phyloP scores from a whole-genome alignment of 1,140 invertebrate genomes.

The Argopecten irradians region DNA sequence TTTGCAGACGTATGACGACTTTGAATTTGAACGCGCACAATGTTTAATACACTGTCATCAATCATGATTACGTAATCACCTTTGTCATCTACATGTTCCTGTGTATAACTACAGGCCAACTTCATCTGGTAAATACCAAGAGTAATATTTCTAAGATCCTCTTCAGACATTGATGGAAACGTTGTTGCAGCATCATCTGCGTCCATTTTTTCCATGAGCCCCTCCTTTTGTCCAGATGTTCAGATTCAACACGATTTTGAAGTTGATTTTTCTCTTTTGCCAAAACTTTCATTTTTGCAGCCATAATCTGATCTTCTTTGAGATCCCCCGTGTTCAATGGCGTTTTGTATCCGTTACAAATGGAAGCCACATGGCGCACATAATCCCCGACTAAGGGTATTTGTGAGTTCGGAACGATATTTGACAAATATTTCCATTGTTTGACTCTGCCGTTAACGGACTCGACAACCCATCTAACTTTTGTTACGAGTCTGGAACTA shows the following conservation, averaged over 20 bases:
- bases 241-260: background rate
- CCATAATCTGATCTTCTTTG: constrained; percentile 3
- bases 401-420: constrained; percentile 44
- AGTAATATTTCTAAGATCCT: background rate
- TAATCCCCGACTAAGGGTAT: constrained; percentile 38
- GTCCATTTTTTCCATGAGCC: constrained; percentile 33
- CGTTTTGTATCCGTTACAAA: constrained; percentile 40
- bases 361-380: constrained; percentile 18
- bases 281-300: constrained; percentile 42
- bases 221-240: constrained; percentile 9
- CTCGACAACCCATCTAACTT: constrained; percentile 48
- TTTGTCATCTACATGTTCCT: constrained; percentile 31
- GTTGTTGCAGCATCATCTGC: background rate
- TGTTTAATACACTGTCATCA: background rate
- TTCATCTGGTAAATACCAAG: constrained; percentile 34
- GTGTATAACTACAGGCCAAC: background rate
- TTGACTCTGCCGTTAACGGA: constrained; percentile 38
- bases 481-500: constrained; percentile 35
- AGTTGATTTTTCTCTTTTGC: constrained; percentile 12
- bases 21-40: constrained; percentile 34
- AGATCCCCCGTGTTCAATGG: background rate
- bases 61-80: constrained; percentile 26
- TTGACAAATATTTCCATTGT: constrained; percentile 39
- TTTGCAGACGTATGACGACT: constrained; percentile 40
- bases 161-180: constrained; percentile 25